Percentiles rank a stretch among this genome's conserved stretches.
Conservation (phyloP, 1,140 invertebrate species). For the Drosophila elegans region DNA sequence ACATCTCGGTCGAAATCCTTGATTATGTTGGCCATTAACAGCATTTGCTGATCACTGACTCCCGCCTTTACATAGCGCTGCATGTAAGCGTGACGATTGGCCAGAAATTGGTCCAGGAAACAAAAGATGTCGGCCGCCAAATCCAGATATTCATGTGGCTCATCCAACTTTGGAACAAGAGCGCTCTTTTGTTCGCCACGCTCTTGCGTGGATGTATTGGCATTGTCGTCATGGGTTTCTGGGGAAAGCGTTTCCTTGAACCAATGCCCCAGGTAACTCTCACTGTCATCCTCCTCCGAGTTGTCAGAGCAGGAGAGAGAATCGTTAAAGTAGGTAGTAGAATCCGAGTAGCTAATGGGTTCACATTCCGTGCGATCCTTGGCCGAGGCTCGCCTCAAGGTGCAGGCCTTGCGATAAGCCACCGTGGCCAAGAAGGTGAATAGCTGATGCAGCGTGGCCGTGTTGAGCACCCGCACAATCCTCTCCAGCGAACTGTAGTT, state of each 20-base stretch:
- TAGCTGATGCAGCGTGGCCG: constrained; percentile 89
- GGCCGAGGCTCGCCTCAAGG: constrained; percentile 90
- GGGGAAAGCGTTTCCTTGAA: constrained; percentile 95
- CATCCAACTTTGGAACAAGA: constrained; percentile 94
- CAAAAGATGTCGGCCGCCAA: constrained; percentile 80
- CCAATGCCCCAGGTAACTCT: constrained; percentile 95
- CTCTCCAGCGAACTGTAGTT: constrained; percentile 86
- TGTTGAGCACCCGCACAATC: constrained; percentile 83
- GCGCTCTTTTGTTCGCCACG: constrained; percentile 83
- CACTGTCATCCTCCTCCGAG: constrained; percentile 94
- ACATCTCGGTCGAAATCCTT: constrained; percentile 92
- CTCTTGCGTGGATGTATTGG: constrained; percentile 84
- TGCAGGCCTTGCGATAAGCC: constrained; percentile 95
- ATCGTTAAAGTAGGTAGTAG: constrained; percentile 96
- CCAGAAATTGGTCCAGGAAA: constrained; percentile 80
- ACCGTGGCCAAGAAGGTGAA: constrained; percentile 94
- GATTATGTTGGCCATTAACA: constrained; percentile 92
- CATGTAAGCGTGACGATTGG: constrained; percentile 85
- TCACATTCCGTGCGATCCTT: constrained; percentile 92
- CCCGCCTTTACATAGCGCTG: constrained; percentile 87
- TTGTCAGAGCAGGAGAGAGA: constrained; percentile 95
- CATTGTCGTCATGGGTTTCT: constrained; percentile 88
- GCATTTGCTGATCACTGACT: constrained; percentile 91
- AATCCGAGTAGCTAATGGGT: constrained; percentile 93
- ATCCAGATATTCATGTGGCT: constrained; percentile 89